phyloP scores from a whole-genome alignment of 2,797 vertebrate genomes.

The Ctenosaura bakeri region DNA sequence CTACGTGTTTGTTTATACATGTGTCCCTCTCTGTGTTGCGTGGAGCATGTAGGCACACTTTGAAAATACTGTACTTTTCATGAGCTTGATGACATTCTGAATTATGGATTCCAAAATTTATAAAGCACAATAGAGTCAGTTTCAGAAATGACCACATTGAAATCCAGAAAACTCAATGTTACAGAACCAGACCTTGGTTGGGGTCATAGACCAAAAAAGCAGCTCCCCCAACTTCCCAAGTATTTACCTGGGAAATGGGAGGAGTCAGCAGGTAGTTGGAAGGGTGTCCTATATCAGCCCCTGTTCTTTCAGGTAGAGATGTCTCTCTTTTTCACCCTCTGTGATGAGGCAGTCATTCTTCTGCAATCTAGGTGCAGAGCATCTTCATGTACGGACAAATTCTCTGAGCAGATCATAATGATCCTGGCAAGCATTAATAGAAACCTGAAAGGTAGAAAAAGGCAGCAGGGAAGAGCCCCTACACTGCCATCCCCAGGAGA shows the following conservation, averaged over 20 bases:
- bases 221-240: too few species aligned
- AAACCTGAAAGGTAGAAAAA: neutral
- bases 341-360: neutral
- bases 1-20: neutral
- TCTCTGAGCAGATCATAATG: neutral
- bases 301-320: neutral
- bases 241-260: conserved; percentile 12
- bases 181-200: neutral
- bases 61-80: conserved; percentile 52
- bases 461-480: neutral
- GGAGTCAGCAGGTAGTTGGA: neutral
- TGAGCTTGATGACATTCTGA: conserved; percentile 64
- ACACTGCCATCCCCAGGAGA: neutral
- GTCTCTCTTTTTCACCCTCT: neutral
- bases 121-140: conserved; percentile 37
- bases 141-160: conserved; percentile 34
- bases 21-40: too few species aligned
- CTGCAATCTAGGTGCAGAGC: neutral
- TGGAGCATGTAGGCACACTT: neutral
- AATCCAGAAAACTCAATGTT: neutral
- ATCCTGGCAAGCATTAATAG: neutral
- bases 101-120: conserved; percentile 70
- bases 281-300: neutral
- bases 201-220: too few species aligned
- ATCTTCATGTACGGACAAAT: neutral